Percentiles rank a stretch among this genome's conserved stretches.
Conservation (phyloP, 2,113 vertebrate species). For the Corydoras sp. region DNA sequence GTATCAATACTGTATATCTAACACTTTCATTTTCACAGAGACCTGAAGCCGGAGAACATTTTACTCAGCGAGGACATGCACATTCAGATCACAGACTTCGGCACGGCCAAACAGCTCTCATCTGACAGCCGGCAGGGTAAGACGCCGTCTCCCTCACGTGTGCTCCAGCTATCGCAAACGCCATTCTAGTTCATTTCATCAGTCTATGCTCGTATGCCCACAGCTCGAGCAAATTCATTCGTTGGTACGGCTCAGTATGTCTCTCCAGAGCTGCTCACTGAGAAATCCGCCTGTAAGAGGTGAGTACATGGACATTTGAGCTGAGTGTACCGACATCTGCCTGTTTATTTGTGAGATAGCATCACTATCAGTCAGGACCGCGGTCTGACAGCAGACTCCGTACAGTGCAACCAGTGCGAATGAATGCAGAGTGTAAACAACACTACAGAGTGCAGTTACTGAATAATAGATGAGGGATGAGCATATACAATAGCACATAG, state of each 20-base stretch:
- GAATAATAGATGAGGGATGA: no score
- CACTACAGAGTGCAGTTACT: no score
- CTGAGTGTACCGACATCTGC: no score
- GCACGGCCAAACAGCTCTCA: conserved; percentile 93
- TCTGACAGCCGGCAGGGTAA: conserved; percentile 93
- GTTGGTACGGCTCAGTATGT: conserved; percentile 98
- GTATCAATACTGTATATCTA: no score
- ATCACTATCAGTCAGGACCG: no score
- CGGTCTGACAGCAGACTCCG: no score
- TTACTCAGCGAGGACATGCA: conserved; percentile 98
- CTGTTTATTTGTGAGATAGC: no score
- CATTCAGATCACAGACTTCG: conserved; percentile 98
- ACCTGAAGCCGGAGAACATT: conserved; percentile 98
- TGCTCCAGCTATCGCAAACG: background rate
- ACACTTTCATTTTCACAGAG: conserved; percentile 67
- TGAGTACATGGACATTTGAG: conserved; percentile 51
- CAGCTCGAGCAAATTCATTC: conserved; percentile 96
- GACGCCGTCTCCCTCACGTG: background rate
- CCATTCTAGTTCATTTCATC: background rate
- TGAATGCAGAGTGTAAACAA: no score
- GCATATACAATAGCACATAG: no score
- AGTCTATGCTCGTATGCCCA: background rate
- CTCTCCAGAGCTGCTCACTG: conserved; percentile 94
- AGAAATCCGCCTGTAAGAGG: conserved; percentile 99
- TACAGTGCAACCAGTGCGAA: no score